Base-by-base conservation (phyloP, 2,888 invertebrate species). In the Polydrusus pterygomalis region DNA sequence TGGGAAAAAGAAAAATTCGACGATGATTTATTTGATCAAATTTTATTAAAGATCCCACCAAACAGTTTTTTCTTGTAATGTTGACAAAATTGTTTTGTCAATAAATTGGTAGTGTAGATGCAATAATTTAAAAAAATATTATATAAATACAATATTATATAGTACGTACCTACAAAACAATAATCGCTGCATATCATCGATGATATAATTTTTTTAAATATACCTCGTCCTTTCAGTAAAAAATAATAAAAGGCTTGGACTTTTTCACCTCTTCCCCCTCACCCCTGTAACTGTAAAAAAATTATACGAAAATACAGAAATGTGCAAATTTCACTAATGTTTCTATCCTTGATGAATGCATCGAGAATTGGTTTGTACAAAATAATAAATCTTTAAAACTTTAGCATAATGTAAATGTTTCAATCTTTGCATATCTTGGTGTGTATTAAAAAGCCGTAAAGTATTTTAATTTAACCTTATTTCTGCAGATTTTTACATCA, bases 371-470 rank as follows among this genome's bases (percentile, higher is more conserved):
- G 34, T 9, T 34, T 34, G 34, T 34, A 34, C 34, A 2, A 34
- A 9, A 8, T 34, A 34, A 60, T 34, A 18, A 43, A 63, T 73
- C 54, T 58, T 64, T 17, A 63, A 62, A 69, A 43, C 45, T 34
- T 70, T 70, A 67, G 67, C 67, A 51, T 67, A 68, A 54, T 10
- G 17, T 74, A 17, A 51, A 64, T 74, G 74, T 74, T 74, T 74
- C 45, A 47, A 70, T 70, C 60, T 34, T 54, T 56, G 74, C 74
- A 74, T 74, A 74, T 74, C 74, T 75, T 34, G 18, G 13, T 75
- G 74, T 74, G 51, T 58, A 60, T n/a, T 49, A 15, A 43, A 51
- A 56, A 40, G 54, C 51, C 13, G 38, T 60, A 18, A 60, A 60
- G 18, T 60, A 60, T 60, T 60, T 38, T 38, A 38, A 58, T 25